phyloP scores from a whole-genome alignment of 2,888 invertebrate species.

The Oligia strigilis region DNA sequence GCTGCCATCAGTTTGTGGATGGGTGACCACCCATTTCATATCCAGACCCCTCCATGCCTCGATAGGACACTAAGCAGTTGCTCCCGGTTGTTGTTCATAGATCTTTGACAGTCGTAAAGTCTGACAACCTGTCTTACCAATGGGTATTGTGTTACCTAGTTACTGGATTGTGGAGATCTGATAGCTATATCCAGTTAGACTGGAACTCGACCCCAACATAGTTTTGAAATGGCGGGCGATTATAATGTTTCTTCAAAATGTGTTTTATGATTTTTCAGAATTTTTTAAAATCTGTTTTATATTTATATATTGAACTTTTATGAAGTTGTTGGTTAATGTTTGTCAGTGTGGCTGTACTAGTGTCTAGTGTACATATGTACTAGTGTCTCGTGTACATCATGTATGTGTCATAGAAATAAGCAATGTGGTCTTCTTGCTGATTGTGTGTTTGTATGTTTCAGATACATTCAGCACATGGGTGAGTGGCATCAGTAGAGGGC shows the following conservation, averaged over 20 bases:
- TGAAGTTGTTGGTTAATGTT: too few relatives aligned
- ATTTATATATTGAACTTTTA: too few relatives aligned
- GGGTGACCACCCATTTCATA: not conserved
- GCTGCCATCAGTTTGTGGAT: not conserved
- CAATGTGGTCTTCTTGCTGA: not conserved
- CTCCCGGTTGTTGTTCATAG: not conserved
- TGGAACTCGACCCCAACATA: not conserved
- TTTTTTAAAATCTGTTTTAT: not conserved
- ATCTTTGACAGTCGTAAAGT: not conserved
- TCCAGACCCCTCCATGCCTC: not conserved
- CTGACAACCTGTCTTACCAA: not conserved
- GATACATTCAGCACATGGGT: slow-evolving; percentile 35
- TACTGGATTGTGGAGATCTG: not conserved
- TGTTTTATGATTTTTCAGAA: not conserved
- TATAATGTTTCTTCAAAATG: not conserved
- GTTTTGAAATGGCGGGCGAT: not conserved
- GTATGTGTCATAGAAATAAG: not conserved
- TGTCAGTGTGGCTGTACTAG: not conserved
- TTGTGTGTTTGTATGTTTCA: slow-evolving; percentile 29
- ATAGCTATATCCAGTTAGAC: not conserved
- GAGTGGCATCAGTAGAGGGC: slow-evolving; percentile 1
- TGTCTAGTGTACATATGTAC: too few relatives aligned
- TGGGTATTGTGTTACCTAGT: not conserved
- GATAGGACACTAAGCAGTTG: not conserved
- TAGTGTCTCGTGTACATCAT: too few relatives aligned